Evolutionary conservation across 2,797 vertebrate species (phyloP).

Genomic region (Nothura maculosa): DNA sequence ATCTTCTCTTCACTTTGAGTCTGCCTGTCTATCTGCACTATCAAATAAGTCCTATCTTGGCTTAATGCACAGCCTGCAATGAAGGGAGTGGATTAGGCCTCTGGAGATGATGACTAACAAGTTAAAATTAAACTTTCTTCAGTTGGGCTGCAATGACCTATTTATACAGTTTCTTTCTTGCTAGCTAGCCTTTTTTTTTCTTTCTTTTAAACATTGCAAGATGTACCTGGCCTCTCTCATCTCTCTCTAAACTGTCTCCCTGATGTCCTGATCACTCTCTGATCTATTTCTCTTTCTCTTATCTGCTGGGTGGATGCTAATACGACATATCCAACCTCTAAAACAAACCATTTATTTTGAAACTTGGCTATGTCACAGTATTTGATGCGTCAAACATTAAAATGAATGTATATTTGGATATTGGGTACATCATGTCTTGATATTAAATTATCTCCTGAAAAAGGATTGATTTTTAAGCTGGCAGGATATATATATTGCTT

Average conservation of each 20-base stretch:
- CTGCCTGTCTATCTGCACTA: background rate
- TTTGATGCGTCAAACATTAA: slow-evolving; percentile 53
- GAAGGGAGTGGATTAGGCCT: slow-evolving; percentile 19
- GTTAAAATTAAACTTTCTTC: slow-evolving; percentile 57
- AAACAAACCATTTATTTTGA: slow-evolving; percentile 79
- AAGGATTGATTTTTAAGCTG: slow-evolving; percentile 62
- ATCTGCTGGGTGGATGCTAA: slow-evolving; percentile 72
- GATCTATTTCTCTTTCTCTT: slow-evolving; percentile 70
- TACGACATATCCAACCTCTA: slow-evolving; percentile 77
- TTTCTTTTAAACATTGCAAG: slow-evolving; percentile 20
- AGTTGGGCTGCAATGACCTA: slow-evolving; percentile 45
- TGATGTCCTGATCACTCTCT: slow-evolving; percentile 76
- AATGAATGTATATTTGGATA: slow-evolving; percentile 67
- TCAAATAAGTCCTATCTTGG: slow-evolving; percentile 13
- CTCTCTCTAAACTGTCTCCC: slow-evolving; percentile 69
- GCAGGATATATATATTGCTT: slow-evolving; percentile 42
- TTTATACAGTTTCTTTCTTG: slow-evolving; percentile 63
- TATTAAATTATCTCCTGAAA: slow-evolving; percentile 66
- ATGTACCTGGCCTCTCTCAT: slow-evolving; percentile 63
- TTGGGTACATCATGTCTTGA: slow-evolving; percentile 44
- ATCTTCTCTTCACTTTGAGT: background rate
- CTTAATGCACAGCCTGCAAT: slow-evolving; percentile 41
- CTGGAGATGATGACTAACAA: slow-evolving; percentile 54
- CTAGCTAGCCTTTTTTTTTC: slow-evolving; percentile 30
- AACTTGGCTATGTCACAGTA: slow-evolving; percentile 51